Percentiles rank a stretch among this genome's conserved stretches.
Evolutionary conservation across 53 echinoderm and acorn worm genomes (phyloP).

Genomic region (Temnopleurus reevesii): DNA sequence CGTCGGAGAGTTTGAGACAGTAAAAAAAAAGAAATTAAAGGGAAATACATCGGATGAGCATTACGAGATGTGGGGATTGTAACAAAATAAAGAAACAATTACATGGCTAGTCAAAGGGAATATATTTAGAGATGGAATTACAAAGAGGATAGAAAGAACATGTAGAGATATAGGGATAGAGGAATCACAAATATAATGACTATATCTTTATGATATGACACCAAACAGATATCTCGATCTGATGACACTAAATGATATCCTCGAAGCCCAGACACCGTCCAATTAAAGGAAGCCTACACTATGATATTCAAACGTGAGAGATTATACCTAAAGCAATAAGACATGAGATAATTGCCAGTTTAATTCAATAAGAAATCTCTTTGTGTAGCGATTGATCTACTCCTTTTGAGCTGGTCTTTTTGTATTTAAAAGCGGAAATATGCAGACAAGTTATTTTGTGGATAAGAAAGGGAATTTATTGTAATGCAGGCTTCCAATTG

Average conservation of each 20-base stretch:
- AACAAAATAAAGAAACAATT: too few species aligned
- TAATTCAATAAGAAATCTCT: background rate
- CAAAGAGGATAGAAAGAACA: too few species aligned
- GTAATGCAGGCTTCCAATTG: too few species aligned
- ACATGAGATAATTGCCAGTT: background rate
- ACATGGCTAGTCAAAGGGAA: too few species aligned
- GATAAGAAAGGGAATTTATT: background rate
- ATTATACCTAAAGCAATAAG: background rate
- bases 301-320: background rate
- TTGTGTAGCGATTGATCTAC: background rate
- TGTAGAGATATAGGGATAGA: too few species aligned
- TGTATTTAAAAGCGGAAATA: background rate
- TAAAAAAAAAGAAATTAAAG: background rate
- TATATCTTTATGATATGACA: background rate
- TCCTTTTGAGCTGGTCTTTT: background rate
- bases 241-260: too few species aligned
- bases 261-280: background rate
- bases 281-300: constrained; percentile 16
- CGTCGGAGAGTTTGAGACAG: too few species aligned
- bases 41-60: background rate
- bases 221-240: background rate
- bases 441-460: background rate
- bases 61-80: too few species aligned
- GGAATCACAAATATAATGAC: too few species aligned
- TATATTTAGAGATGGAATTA: too few species aligned